These are phyloP conservation scores for Anthrax anthrax DNA, from an alignment of 2,888 invertebrate genomes.

Conservation along the genomic window DNA sequence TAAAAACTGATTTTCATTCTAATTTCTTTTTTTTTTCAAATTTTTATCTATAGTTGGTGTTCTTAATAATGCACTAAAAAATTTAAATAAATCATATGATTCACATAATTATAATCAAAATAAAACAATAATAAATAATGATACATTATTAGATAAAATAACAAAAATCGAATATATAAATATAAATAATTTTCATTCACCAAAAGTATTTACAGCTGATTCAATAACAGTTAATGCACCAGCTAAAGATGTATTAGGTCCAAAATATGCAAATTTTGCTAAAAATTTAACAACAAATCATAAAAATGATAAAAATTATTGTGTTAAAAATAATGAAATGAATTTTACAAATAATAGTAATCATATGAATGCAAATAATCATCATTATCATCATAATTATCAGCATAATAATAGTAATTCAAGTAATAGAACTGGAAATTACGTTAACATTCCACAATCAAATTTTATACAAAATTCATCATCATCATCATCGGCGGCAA, in stretches of 20 bases:
- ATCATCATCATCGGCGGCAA: neutral
- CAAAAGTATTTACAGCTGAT: constrained; percentile 70
- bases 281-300: constrained; percentile 41
- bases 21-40: too few relatives aligned
- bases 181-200: constrained; percentile 35
- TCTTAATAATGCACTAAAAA: neutral
- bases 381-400: too few relatives aligned
- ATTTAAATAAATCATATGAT: neutral
- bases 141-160: constrained; percentile 53
- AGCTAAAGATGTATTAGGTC: constrained; percentile 64
- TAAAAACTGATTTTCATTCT: neutral
- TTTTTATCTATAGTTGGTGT: neutral
- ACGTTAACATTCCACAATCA: constrained; percentile 26
- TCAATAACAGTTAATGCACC: constrained; percentile 66
- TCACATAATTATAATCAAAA: neutral
- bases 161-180: constrained; percentile 57
- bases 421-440: constrained; percentile 15
- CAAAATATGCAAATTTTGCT: constrained; percentile 46
- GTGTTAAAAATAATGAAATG: constrained; percentile 21
- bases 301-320: constrained; percentile 27
- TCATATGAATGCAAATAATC: neutral
- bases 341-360: constrained; percentile 8
- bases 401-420: too few relatives aligned
- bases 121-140: constrained; percentile 35
- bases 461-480: constrained; percentile 16